Base-by-base conservation (phyloP, 2,797 vertebrate genomes). In the Pyrrhura leucotis region DNA sequence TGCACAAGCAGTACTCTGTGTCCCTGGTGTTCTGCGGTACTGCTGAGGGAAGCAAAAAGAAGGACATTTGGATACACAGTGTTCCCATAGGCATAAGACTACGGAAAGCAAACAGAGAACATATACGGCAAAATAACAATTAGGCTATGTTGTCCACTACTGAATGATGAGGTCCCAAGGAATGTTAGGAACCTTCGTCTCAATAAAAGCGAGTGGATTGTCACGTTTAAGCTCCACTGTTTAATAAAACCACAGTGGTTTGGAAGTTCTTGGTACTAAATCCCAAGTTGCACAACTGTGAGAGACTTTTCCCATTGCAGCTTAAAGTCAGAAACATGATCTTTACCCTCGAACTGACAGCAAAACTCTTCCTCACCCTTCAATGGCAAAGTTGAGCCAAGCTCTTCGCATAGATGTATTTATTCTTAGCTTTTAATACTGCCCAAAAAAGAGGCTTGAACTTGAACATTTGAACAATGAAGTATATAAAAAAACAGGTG, bases 1-100 rank as follows among this genome's bases (percentile, higher is more conserved):
- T 7, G 2, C 15, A 1, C 2, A 1, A 35, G 31, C 2, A 0
- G 21, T 9, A 5, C 7, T 1, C 15, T 1, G 23, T 4, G 29
- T 2, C 40, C 8, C 17, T 4, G 1, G 9, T 4, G n/a, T 5
- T 45, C 22, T 31, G 8, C 15, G 6, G 47, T 12, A 3, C n/a
- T 6, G 12, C 1, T 14, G 13, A 7, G 2, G 16, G 25, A 15
- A 13, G 0, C 0, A 9, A 14, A 17, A 37, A 3, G 10, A 54
- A 1, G 14, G 16, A 8, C 9, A 31, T 12, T 37, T 35, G n/a
- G 45, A 37, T 40, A 54, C 33, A 22, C 5, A 16, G 19, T 7
- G 58, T 40, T 19, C 10, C 69, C 5, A 0, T 1, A 12, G 51
- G 58, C 85, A 59, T 5, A 8, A 15, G 29, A 8, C 7, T 8